Evolutionary conservation across 1,140 invertebrate genomes (phyloP).

Genomic region (Drosophila ambigua): DNA sequence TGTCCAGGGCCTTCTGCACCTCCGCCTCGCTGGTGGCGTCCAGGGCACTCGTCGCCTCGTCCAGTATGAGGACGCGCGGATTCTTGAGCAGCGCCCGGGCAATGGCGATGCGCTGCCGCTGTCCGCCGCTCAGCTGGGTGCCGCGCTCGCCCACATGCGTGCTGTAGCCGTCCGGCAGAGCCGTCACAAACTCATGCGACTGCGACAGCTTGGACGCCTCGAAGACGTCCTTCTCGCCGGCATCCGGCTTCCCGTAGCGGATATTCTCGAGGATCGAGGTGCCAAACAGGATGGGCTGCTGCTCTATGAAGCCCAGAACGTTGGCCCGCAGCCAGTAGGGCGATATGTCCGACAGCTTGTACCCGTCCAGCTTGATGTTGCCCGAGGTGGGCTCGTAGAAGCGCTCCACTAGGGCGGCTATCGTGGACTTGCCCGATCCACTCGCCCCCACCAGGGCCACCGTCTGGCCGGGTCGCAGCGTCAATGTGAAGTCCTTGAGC

Average conservation of each 20-base stretch:
- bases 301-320: constrained; percentile 94
- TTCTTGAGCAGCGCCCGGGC: constrained; percentile 94
- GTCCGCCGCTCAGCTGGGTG: constrained; percentile 94
- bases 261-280: constrained; percentile 97
- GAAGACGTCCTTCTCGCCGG: constrained; percentile 86
- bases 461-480: constrained; percentile 93
- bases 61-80: constrained; percentile 92
- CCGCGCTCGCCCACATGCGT: constrained; percentile 96
- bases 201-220: constrained; percentile 94
- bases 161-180: constrained; percentile 93
- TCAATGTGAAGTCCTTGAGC: constrained; percentile 91
- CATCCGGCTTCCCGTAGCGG: constrained; percentile 92
- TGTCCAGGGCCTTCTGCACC: constrained; percentile 93
- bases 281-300: constrained; percentile 96
- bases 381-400: constrained; percentile 94
- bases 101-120: constrained; percentile 96
- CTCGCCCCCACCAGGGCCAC: constrained; percentile 95
- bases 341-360: constrained; percentile 90
- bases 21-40: constrained; percentile 95
- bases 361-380: constrained; percentile 91
- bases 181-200: constrained; percentile 93
- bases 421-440: constrained; percentile 96
- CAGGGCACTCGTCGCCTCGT: constrained; percentile 96
- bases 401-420: constrained; percentile 93
- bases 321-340: constrained; percentile 93